Base-by-base conservation (phyloP, 1,140 invertebrate species). In the Penaeus japonicus region DNA sequence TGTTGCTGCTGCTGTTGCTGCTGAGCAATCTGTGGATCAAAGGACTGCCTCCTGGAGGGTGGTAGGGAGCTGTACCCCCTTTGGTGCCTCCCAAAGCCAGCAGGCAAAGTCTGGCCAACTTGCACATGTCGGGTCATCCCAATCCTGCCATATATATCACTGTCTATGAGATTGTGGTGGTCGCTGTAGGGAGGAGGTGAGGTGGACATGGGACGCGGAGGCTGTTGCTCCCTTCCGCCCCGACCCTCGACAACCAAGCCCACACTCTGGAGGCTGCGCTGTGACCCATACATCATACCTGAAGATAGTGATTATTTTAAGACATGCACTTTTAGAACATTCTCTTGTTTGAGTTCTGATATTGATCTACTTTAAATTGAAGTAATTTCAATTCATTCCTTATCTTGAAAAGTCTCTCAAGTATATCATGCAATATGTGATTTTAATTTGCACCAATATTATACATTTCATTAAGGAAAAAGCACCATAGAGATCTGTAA, bases 61-160 rank as follows among this genome's bases (percentile, higher is more conserved):
- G 90, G 90, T 24, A 90, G 82, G 53, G 89, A 90, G 75, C 84
- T 89, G 53, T 90, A 90, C 1, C 81, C 88, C 27, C 89, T 78
- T 30, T 90, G 90, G 54, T 89, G 73, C 65, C 90, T 84, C 18
- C 89, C 90, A 82, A 90, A 90, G 17, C 90, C 89, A 15, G 89
- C 86, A n/a, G 90, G 90, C 53, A 90, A 47, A 24, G 89, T 89
- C 22, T 89, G 89, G 32, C 89, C 89, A 24, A 89, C 90, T 62
- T 89, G 89, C 24, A 90, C 90, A 53, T 90, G 90, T 55, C 90
- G 80, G 30, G 90, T 90, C 90, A 90, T 90, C 35, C 90, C 90
- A 78, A 90, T 90, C 55, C 90, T 89, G 18, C 89, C 89, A 84
- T 89, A 90, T 30, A 90, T 90, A 86, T 90, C 89, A 75, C 89